Evolutionary conservation across 2,797 vertebrate genomes (phyloP), one percentile per base, ranked within the genome.

Genomic region (Rhinichthys osculus): DNA sequence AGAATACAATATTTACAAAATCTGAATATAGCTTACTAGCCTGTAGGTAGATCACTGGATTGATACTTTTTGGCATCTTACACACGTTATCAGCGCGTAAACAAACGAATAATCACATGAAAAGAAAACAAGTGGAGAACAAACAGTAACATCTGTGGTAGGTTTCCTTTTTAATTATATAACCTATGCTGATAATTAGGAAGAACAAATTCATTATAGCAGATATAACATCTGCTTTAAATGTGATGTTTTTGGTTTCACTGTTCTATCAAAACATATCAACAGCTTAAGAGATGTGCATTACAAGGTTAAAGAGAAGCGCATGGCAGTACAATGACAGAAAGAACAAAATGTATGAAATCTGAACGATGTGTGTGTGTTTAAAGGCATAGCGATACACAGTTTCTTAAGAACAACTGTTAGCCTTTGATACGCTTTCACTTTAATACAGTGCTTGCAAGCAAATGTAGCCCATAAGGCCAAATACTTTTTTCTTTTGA

Each of bases 131-230:
- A 80, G 78, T 80, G 40, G 62, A 67, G 78, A 80, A 50, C 40
- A 80, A 78, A 47, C 78, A 66, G 40, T 67, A 42, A 67, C 40
- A 50, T 67, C 57, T 79, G 59, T 47, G 78, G 78, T 80, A 80
- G 62, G 78, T 80, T 50, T 66, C 17, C 59, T 23, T 67, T 77
- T 80, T 23, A 66, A 80, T 66, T 67, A 21, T 66, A 33, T 11
- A 33, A 30, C 6, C 3, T 13, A 23, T 66, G 27, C 14, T 67
- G 59, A 80, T 80, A 10, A n/a, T 57, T 19, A 14, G 76, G 4
- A 5, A 62, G 7, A 78, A 42, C 14, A 42, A 6, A 67, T 35
- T 7, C 2, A 59, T 78, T 78, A 62, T 0, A 7, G 5, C 7
- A 57, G 3, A 77, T 77, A n/a, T 57, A 10, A 27, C 4, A 47